Evolutionary conservation across 2,888 invertebrate genomes (phyloP).

Genomic region (Andrena marginata): DNA sequence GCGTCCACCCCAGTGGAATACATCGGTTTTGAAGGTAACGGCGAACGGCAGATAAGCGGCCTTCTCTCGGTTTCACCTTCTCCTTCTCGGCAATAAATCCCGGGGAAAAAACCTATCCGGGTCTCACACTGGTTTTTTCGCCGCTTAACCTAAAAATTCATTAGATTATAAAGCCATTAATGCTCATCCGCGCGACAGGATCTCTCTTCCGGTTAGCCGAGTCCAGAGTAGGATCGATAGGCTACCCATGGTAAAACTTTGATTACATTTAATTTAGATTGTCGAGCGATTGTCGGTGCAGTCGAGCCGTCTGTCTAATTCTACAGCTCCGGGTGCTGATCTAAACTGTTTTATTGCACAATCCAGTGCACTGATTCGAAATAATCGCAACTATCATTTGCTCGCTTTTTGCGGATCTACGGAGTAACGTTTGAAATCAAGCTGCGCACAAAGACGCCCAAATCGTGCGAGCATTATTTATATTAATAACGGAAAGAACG

Average conservation of each 20-base stretch:
- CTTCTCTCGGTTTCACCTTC: constrained; percentile 64
- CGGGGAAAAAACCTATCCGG: constrained; percentile 76
- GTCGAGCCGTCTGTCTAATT: background rate
- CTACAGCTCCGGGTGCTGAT: background rate
- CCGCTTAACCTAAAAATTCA: constrained; percentile 81
- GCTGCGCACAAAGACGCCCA: too few relatives aligned
- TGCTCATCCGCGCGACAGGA: constrained; percentile 78
- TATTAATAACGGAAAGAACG: too few relatives aligned
- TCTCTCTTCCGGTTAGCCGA: constrained; percentile 61
- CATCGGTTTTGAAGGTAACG: constrained; percentile 48
- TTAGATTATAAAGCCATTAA: constrained; percentile 84
- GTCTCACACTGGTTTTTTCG: constrained; percentile 69
- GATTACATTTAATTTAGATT: constrained; percentile 26
- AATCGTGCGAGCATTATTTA: too few relatives aligned
- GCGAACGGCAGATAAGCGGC: constrained; percentile 69
- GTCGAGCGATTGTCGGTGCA: background rate
- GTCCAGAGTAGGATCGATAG: constrained; percentile 63
- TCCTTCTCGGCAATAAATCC: constrained; percentile 77
- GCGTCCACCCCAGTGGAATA: constrained; percentile 28
- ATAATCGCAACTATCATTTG: background rate
- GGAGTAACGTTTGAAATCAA: background rate
- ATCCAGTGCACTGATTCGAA: background rate
- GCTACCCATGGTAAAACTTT: constrained; percentile 27
- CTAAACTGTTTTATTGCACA: background rate
- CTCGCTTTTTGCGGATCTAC: background rate